Percentiles rank a stretch among this genome's conserved stretches.
Conservation (phyloP, 2,113 vertebrate species). For the Natator depressus region DNA sequence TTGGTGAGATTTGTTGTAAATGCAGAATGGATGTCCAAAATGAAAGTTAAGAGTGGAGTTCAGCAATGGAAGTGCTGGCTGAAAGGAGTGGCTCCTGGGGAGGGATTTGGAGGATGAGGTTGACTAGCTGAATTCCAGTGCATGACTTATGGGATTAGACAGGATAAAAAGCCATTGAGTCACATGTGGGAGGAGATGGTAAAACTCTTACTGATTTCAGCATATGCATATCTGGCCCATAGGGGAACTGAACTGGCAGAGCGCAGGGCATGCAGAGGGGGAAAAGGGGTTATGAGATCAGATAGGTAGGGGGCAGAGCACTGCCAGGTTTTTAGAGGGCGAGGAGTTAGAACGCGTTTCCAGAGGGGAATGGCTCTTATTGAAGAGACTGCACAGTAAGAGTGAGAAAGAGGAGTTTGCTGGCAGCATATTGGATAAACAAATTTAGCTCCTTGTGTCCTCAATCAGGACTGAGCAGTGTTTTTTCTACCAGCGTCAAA, state of each 20-base stretch:
- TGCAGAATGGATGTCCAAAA: not conserved
- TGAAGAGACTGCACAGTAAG: not conserved
- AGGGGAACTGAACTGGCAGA: not conserved
- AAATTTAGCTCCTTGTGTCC: not conserved
- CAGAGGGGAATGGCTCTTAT: not conserved
- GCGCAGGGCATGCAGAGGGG: accelerated
- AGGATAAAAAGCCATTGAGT: not conserved
- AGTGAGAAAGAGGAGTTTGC: not conserved
- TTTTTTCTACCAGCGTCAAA: not conserved
- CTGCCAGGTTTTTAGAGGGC: not conserved
- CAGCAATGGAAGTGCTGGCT: not conserved
- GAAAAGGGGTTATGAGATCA: not conserved
- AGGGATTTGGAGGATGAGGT: not conserved
- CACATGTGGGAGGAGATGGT: not conserved
- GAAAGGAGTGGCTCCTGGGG: not conserved
- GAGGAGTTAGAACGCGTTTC: not conserved
- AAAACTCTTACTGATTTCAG: not conserved
- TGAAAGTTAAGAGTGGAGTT: not conserved
- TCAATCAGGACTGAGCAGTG: not conserved
- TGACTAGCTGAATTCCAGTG: not conserved
- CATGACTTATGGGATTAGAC: not conserved
- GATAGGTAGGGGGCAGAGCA: not conserved
- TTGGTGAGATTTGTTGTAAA: not conserved
- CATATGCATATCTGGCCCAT: not conserved
- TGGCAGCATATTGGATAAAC: not conserved